Evolutionary conservation across 2,797 vertebrate species (phyloP), one percentile per base, ranked within the genome.

Genomic region (Zalophus californianus): DNA sequence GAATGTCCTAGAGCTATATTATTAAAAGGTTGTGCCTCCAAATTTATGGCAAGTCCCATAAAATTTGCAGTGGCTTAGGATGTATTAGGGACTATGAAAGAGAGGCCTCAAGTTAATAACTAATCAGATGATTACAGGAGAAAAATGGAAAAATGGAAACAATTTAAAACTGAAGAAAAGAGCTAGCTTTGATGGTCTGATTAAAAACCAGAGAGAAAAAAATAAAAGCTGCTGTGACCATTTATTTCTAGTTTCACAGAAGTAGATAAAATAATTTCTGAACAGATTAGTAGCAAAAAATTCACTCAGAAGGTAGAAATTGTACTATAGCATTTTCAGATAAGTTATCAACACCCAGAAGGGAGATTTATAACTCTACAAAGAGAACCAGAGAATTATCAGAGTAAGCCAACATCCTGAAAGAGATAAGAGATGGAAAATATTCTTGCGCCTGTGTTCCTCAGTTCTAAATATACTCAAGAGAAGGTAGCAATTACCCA

Each of bases 401-500:
- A 93, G 60, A 52, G 32, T 66, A 79, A 90, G 58, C 60, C 54
- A 97, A 89, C 75, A 73, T 77, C 23, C 64, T 90, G 89, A 80
- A 77, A 56, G 78, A 98, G 94, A 91, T 78, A 82, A 94, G 78
- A 95, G 6, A n/a, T 50, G 20, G 86, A 96, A 95, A 91, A 62
- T 80, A 70, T 48, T 62, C 41, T 29, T 20, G 2, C 75, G 50
- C 88, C 60, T 60, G 5, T 86, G 56, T 90, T 88, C 44, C 27
- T n/a, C 16, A 52, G 58, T 77, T 91, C 56, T 96, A 80, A n/a
- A 60, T 84, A 88, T 38, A 60, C 25, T 84, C 77, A 52, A 38
- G 29, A 78, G 4, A 78, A 56, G 5, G 12, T 68, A 75, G 64
- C 15, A 86, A 60, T 80, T 70, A 41, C 18, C 70, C 3, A 75